Conservation (phyloP, 1,140 invertebrate species). For the Eulimnadia texana region DNA sequence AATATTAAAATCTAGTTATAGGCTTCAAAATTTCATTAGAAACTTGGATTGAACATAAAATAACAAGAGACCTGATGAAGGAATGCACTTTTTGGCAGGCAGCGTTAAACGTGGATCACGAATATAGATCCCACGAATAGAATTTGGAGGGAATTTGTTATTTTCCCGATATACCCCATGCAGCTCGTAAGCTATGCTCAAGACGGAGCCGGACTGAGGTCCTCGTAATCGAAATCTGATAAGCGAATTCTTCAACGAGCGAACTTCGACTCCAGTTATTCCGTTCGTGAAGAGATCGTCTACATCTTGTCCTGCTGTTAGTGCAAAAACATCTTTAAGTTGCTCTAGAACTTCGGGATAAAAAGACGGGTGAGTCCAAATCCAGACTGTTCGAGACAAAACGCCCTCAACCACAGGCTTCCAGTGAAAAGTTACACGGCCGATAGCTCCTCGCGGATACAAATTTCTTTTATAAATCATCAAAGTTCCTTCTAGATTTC, state of each 20-base stretch:
- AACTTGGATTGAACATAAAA: too few relatives aligned
- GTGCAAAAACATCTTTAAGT: background rate
- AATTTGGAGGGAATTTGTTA: background rate
- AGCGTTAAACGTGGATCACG: background rate
- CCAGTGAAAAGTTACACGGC: background rate
- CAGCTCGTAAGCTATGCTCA: background rate
- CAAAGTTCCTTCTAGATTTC: background rate
- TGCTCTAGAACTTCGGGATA: background rate
- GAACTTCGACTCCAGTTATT: background rate
- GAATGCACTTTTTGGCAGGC: background rate
- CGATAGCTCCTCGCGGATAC: background rate
- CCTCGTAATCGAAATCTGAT: background rate
- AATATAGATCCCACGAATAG: background rate
- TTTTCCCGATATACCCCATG: background rate
- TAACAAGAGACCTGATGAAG: too few relatives aligned
- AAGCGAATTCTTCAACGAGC: background rate
- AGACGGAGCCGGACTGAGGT: background rate
- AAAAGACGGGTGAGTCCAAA: background rate
- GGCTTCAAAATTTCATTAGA: too few relatives aligned
- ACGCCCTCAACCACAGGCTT: background rate
- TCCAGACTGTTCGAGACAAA: background rate
- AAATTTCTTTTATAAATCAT: background rate
- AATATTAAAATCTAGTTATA: too few relatives aligned
- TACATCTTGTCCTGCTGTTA: background rate
- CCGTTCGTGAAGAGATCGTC: background rate